phyloP scores from a whole-genome alignment of 2,888 invertebrate species.

The Eilema depressum region DNA sequence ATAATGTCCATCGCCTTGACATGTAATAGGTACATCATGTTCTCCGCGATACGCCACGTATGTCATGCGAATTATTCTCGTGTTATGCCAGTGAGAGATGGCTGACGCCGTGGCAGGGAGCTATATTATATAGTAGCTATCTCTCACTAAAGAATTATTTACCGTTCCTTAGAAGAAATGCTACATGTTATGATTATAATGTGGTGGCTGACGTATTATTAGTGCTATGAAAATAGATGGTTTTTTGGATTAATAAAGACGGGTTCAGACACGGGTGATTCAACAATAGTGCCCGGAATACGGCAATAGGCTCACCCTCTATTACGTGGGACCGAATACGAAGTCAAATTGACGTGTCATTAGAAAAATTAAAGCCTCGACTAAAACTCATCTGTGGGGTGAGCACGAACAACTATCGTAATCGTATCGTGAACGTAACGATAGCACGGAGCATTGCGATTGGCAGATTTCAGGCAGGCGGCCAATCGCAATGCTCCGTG shows the following conservation, averaged over 20 bases:
- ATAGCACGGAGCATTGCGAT: too few species aligned
- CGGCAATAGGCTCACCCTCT: too few species aligned
- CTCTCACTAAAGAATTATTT: not conserved
- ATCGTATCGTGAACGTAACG: too few species aligned
- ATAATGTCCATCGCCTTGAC: conserved; percentile 16
- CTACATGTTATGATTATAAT: not conserved
- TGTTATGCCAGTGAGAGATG: conserved; percentile 27
- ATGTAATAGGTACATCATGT: conserved; percentile 22
- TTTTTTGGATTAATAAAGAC: not conserved
- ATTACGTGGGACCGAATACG: too few species aligned
- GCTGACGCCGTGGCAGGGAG: conserved; percentile 1
- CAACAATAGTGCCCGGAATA: too few species aligned
- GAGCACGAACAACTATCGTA: too few species aligned
- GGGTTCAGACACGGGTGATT: too few species aligned
- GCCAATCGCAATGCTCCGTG: too few species aligned
- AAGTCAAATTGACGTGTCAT: too few species aligned
- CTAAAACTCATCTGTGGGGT: too few species aligned
- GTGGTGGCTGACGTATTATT: not conserved
- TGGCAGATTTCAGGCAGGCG: too few species aligned
- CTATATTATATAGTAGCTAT: conserved; percentile 5
- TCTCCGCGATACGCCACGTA: conserved; percentile 33
- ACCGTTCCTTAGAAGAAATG: not conserved
- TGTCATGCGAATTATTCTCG: conserved; percentile 38
- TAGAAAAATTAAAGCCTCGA: too few species aligned
- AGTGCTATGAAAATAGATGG: not conserved